Evolutionary conservation across 2,888 invertebrate species (phyloP).

Genomic region (Lasioglossum malachurum): DNA sequence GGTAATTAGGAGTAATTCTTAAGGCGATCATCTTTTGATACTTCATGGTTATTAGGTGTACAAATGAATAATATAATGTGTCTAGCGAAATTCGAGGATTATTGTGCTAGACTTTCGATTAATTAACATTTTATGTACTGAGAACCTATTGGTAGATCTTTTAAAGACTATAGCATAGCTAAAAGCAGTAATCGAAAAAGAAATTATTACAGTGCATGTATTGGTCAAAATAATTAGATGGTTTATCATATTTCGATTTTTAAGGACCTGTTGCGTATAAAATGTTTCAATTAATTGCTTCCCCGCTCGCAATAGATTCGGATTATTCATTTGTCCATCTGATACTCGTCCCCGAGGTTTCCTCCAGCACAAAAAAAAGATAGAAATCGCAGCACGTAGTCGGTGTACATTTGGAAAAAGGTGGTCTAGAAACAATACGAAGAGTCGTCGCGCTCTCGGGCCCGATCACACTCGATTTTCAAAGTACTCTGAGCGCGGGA

Average conservation of each 20-base stretch:
- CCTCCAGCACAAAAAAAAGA: conserved; percentile 15
- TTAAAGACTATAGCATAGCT: background rate
- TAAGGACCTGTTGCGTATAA: background rate
- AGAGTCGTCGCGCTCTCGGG: background rate
- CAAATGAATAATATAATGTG: background rate
- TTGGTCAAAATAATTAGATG: too few species aligned
- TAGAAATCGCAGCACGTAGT: conserved; percentile 5
- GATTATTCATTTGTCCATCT: background rate
- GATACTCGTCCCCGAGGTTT: conserved; percentile 1
- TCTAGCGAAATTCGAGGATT: background rate
- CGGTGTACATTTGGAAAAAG: background rate
- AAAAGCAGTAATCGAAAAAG: background rate
- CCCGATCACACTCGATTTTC: conserved; percentile 34
- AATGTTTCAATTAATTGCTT: background rate
- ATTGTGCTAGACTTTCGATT: background rate
- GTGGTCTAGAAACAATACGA: background rate
- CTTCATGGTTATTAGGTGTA: background rate
- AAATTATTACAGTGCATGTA: too few species aligned
- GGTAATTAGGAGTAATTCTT: background rate
- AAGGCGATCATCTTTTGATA: conserved; percentile 24
- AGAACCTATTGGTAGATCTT: background rate
- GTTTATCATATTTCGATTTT: background rate
- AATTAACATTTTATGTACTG: background rate
- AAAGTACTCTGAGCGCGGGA: conserved; percentile 36
- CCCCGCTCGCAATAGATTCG: background rate